Percentiles rank a stretch among this genome's conserved stretches.
phyloP scores from a whole-genome alignment of 2,113 vertebrate genomes.

The Rhadina sibilatrix region DNA sequence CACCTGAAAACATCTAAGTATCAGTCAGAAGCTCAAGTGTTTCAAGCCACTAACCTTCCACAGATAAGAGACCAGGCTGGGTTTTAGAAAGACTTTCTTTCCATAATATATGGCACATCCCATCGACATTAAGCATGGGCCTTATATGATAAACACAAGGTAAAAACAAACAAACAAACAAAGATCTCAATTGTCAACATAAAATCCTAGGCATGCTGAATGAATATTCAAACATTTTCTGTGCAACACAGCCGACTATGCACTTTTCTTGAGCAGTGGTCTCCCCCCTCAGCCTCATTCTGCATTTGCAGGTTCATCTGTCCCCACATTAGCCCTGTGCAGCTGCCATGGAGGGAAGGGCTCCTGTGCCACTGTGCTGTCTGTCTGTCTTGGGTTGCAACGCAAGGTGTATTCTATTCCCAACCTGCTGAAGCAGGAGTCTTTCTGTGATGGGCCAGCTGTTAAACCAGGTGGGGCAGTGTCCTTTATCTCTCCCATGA shows the following conservation, averaged over 20 bases:
- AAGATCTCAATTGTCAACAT: neutral
- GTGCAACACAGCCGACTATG: fast-evolving
- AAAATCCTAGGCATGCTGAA: neutral
- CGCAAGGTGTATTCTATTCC: too few species aligned
- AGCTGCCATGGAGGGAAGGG: neutral
- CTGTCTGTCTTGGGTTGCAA: neutral
- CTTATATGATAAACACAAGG: neutral
- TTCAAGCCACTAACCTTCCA: neutral
- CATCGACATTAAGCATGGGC: neutral
- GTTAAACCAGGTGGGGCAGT: neutral
- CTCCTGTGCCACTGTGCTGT: neutral
- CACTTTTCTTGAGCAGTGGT: neutral
- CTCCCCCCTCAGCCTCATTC: neutral
- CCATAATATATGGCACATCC: neutral
- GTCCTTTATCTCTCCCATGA: neutral
- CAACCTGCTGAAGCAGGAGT: too few species aligned
- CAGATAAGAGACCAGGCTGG: neutral
- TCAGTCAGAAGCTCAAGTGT: neutral
- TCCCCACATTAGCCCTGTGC: neutral
- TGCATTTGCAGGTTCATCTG: neutral
- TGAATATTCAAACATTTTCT: neutral
- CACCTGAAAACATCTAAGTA: neutral
- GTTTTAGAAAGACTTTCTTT: neutral
- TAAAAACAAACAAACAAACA: neutral
- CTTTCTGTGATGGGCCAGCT: neutral